Evolutionary conservation across 2,888 invertebrate genomes (phyloP).

Genomic region (Agelastica alni): DNA sequence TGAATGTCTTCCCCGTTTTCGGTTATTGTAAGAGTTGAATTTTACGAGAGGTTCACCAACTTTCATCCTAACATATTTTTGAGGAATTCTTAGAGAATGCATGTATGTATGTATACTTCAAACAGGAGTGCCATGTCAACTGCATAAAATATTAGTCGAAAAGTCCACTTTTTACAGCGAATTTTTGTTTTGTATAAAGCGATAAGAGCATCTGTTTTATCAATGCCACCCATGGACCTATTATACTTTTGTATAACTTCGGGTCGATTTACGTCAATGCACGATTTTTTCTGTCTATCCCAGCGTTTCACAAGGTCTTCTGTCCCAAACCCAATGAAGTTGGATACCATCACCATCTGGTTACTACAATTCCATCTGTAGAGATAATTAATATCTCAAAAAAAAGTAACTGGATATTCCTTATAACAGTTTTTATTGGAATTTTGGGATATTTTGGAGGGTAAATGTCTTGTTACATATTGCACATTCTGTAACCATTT

Average conservation of each 20-base stretch:
- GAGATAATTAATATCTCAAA: background rate
- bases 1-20: conserved; percentile 5
- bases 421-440: too few relatives aligned
- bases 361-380: background rate
- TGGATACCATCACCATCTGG: background rate
- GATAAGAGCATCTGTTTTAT: background rate
- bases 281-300: background rate
- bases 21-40: conserved; percentile 9
- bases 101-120: too few relatives aligned
- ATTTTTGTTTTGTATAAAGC: background rate
- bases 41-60: background rate
- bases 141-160: background rate
- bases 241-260: conserved; percentile 2
- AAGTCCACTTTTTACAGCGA: background rate
- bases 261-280: background rate
- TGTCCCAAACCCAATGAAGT: background rate
- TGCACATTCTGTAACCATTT: conserved; percentile 12
- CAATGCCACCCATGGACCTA: background rate
- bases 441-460: too few relatives aligned
- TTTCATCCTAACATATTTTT: background rate
- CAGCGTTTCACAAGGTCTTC: background rate
- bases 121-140: background rate
- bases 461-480: conserved; percentile 8
- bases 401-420: too few relatives aligned
- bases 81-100: background rate